These are phyloP conservation scores for Torymus texanus DNA, from an alignment of 2,888 invertebrate species.

Conservation along the genomic window DNA sequence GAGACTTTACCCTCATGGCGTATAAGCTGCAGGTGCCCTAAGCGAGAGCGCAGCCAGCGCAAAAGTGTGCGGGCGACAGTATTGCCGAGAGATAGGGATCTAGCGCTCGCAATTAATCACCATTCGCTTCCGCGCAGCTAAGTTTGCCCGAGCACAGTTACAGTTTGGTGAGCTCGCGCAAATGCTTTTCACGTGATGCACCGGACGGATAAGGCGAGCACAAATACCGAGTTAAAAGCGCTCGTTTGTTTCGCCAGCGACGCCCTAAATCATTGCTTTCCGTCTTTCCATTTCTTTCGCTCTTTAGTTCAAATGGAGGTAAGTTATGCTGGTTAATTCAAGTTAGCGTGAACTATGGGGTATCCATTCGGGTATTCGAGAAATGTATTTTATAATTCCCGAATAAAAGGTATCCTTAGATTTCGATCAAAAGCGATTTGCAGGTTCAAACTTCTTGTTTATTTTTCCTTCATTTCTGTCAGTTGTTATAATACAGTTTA, in stretches of 20 bases:
- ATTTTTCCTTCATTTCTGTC: too few species aligned
- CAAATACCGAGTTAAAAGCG: constrained; percentile 45
- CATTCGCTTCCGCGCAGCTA: constrained; percentile 32
- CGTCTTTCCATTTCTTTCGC: background rate
- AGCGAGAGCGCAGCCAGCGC: constrained; percentile 3
- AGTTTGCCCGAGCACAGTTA: constrained; percentile 2
- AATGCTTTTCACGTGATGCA: constrained; percentile 60
- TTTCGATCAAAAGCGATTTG: too few species aligned
- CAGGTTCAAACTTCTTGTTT: too few species aligned
- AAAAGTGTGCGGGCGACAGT: constrained; percentile 28
- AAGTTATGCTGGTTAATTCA: constrained; percentile 16
- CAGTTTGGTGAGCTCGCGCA: background rate
- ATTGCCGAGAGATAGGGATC: constrained; percentile 16
- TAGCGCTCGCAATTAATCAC: constrained; percentile 40
- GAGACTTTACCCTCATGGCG: too few species aligned
- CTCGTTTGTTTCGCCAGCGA: constrained; percentile 24
- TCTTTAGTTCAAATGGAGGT: too few species aligned
- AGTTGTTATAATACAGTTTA: too few species aligned
- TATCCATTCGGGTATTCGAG: too few species aligned
- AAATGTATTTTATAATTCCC: too few species aligned
- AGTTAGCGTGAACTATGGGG: constrained; percentile 1
- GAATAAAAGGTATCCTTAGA: too few species aligned
- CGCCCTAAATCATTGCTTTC: constrained; percentile 22
- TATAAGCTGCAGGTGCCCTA: too few species aligned
- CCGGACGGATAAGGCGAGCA: constrained; percentile 59